Base-by-base conservation (phyloP, 2,888 invertebrate species). In the Drosophila lacicola region DNA sequence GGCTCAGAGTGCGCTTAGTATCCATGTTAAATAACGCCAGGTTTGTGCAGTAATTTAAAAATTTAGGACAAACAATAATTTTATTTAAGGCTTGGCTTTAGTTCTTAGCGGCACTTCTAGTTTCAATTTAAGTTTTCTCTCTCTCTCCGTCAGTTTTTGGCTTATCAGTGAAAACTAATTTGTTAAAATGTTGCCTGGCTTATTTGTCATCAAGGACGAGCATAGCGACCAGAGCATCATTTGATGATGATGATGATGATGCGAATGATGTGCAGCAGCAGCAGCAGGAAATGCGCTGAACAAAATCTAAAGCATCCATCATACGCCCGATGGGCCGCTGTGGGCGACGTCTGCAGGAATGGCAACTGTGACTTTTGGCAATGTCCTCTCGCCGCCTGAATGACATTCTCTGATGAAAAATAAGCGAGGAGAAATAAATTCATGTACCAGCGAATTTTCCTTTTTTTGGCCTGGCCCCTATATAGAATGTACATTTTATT, bases 91-190 rank as follows among this genome's bases (percentile, higher is more conserved):
- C 10, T 44, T 33, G 17, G 25, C 34, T 60, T 42, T 14, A n/a
- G 10, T 50, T n/a, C 2, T 21, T 36, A 21, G 34, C 9, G 19
- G 9, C 19, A 39, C n/a, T 57, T 47, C 29, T 11, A 44, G 47
- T 39, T 57, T 29, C 19, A 39, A 19, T 57, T 57, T 19, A n/a
- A 44, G 47, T 39, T 57, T 33, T 10, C 39, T 44, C 46, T 33
- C 14, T 13, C 21, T 17, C 44, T 11, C 51, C 45, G 61, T 63
- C 70, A 72, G 62, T 57, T 80, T 64, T 61, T 72, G 67, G 70
- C 67, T 78, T 88, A 79, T 83, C 87, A 74, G 65, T 50, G 71
- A 78, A 88, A 89, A 85, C 85, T 83, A 87, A 89, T 89, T 89
- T 89, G 88, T 80, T 89, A 83, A 89, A 89, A 85, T 85, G 82